A percentile compares a stretch with the other conserved stretches of the same genome.
phyloP scores from a whole-genome alignment of 1,140 invertebrate species.

The Drosophila nannoptera region DNA sequence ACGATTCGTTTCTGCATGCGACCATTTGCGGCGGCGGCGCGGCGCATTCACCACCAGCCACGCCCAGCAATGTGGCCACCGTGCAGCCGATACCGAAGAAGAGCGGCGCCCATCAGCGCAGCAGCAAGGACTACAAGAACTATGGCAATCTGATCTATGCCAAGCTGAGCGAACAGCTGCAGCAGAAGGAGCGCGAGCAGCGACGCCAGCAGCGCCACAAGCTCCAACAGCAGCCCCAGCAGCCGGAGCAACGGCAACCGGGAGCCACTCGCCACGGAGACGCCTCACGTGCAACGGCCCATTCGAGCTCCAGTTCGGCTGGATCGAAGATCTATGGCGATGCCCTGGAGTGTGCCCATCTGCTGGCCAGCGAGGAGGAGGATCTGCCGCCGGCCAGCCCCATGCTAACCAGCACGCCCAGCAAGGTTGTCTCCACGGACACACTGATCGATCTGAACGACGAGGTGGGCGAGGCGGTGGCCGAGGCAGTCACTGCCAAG shows the following conservation, averaged over 20 bases:
- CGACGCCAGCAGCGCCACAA: slow-evolving; percentile 63
- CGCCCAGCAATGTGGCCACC: slow-evolving; percentile 69
- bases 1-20: slow-evolving; percentile 82
- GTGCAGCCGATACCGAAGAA: slow-evolving; percentile 72
- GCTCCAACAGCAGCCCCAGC: slow-evolving; percentile 44
- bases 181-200: slow-evolving; percentile 69
- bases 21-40: slow-evolving; percentile 80
- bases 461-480: slow-evolving; percentile 65
- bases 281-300: slow-evolving; percentile 30
- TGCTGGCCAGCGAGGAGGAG: slow-evolving; percentile 74
- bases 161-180: slow-evolving; percentile 73
- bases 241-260: slow-evolving; percentile 16
- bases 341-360: slow-evolving; percentile 71
- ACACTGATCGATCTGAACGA: slow-evolving; percentile 66
- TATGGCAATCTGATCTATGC: slow-evolving; percentile 76
- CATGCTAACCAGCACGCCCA: slow-evolving; percentile 53
- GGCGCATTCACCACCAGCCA: slow-evolving; percentile 57
- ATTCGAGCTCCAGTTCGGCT: slow-evolving; percentile 54
- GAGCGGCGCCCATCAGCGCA: slow-evolving; percentile 46
- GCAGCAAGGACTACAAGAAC: slow-evolving; percentile 71
- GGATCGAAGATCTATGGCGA: slow-evolving; percentile 63
- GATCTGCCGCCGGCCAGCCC: slow-evolving; percentile 58
- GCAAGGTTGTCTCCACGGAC: slow-evolving; percentile 67
- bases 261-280: background rate
- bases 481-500: slow-evolving; percentile 59